Conservation (phyloP, 2,113 vertebrate species). For the Jacana jacana region DNA sequence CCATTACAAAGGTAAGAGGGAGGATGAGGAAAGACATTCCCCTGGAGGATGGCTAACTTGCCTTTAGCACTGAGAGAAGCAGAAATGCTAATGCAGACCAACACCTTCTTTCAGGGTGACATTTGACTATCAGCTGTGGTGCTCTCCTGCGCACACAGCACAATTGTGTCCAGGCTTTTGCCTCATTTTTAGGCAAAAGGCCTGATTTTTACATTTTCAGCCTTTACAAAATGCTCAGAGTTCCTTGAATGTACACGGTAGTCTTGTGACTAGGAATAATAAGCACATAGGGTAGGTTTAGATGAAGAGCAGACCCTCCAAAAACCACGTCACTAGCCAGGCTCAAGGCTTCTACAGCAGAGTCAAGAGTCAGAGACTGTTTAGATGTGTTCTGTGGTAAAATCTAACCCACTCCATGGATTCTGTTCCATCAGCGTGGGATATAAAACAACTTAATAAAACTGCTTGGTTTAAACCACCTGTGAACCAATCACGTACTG, state of each 20-base stretch:
- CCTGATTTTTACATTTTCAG: neutral
- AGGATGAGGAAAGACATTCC: neutral
- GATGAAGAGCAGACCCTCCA: neutral
- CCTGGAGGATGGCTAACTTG: neutral
- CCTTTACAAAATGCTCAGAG: neutral
- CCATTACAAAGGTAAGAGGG: neutral
- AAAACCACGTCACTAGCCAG: neutral
- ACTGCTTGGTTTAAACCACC: neutral
- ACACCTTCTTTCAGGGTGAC: neutral
- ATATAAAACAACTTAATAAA: neutral
- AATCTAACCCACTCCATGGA: neutral
- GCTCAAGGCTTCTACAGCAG: neutral
- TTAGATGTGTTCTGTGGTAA: neutral
- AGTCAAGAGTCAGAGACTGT: neutral
- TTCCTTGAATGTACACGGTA: too few relatives aligned
- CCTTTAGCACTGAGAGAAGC: neutral
- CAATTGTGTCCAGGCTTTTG: accelerated
- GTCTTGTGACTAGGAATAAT: neutral
- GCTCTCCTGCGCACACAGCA: neutral
- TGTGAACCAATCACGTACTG: neutral
- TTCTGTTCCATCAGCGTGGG: neutral
- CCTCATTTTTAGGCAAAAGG: neutral
- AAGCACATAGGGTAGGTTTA: neutral
- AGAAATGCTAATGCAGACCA: neutral
- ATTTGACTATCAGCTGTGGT: neutral